phyloP scores from a whole-genome alignment of 2,797 vertebrate species.

The Eurystomus glaucurus region DNA sequence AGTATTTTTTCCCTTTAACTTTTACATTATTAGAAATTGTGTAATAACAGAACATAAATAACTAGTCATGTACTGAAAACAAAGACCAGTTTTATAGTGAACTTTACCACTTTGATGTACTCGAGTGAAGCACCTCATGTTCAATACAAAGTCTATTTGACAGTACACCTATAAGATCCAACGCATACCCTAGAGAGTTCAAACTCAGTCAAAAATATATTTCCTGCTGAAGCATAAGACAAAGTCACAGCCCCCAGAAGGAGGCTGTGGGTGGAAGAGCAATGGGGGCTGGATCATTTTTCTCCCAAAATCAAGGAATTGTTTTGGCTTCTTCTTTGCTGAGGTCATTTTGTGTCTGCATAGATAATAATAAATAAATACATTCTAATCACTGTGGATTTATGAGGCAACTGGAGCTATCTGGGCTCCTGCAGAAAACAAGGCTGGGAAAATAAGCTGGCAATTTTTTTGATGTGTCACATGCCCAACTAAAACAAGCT shows the following conservation, averaged over 20 bases:
- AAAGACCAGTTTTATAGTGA: not conserved
- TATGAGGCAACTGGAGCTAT: conserved; percentile 6
- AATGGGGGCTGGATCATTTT: not conserved
- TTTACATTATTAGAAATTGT: not conserved
- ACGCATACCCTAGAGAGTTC: not conserved
- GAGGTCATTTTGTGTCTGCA: conserved; percentile 23
- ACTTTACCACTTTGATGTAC: not conserved
- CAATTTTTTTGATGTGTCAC: not conserved
- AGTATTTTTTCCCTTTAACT: not conserved
- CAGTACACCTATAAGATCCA: not conserved
- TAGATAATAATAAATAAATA: conserved; percentile 47
- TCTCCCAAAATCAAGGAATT: conserved; percentile 1
- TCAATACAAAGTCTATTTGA: not conserved
- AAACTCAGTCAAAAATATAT: not conserved
- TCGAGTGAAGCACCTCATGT: not conserved
- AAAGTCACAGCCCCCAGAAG: not conserved
- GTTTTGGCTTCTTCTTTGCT: conserved; percentile 24
- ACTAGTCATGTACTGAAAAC: not conserved
- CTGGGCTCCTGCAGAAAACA: conserved; percentile 1
- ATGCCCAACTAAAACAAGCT: conserved; percentile 50
- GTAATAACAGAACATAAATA: not conserved
- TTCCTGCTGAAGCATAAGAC: not conserved
- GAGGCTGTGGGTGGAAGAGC: not conserved
- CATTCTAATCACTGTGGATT: conserved; percentile 42
- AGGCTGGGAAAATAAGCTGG: conserved; percentile 47